Conservation (phyloP, 2,888 invertebrate species). For the Amiota mariae region DNA sequence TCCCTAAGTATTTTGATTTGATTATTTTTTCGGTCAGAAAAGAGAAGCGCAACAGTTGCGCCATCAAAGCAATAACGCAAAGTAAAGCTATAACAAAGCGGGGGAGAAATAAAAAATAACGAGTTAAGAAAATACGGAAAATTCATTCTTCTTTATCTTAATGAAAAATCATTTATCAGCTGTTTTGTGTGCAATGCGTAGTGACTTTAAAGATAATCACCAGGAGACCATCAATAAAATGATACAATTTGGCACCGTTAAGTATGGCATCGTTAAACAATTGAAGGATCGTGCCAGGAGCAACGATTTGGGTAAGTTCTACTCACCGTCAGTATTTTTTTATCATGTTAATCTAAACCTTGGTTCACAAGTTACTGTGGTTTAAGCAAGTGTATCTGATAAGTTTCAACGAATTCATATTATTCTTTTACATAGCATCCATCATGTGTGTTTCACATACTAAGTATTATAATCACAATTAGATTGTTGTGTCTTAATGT, state of each 20-base stretch:
- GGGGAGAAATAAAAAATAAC: neutral
- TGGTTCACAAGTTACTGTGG: no score
- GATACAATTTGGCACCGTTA: slow-evolving; percentile 80
- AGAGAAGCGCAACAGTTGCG: neutral
- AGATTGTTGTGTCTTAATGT: no score
- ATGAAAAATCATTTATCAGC: slow-evolving; percentile 71
- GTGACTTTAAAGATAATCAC: slow-evolving; percentile 74
- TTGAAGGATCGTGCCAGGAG: slow-evolving; percentile 73
- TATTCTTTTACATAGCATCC: no score
- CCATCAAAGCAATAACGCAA: neutral
- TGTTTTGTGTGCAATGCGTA: slow-evolving; percentile 73
- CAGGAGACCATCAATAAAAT: slow-evolving; percentile 75
- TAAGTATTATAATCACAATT: no score
- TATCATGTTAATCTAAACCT: no score
- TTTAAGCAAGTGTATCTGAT: no score
- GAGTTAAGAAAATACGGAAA: neutral
- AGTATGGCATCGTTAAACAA: slow-evolving; percentile 77
- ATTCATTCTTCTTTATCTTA: slow-evolving; percentile 48
- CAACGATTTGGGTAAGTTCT: slow-evolving; percentile 71
- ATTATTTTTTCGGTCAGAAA: neutral
- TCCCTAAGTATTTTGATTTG: neutral
- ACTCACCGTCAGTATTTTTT: no score
- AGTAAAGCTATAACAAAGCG: neutral
- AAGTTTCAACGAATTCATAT: no score
- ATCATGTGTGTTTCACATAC: no score